These are phyloP conservation scores for Lithodes maja DNA, from an alignment of 2,888 invertebrate species.

Conservation along the genomic window DNA sequence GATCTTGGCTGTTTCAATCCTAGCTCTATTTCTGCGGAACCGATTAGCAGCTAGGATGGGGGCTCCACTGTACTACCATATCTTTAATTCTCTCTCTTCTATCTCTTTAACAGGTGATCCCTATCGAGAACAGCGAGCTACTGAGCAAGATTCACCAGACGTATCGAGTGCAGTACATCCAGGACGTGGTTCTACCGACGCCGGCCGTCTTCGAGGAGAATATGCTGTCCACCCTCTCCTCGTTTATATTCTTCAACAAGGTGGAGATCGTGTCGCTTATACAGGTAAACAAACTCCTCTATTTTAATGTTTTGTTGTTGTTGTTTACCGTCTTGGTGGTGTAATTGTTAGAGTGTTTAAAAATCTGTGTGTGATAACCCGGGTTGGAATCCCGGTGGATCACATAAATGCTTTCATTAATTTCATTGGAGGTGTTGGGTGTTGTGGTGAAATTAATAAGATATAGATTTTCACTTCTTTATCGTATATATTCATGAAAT, in stretches of 20 bases:
- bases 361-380: too few species aligned
- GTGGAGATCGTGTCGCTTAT: conserved; percentile 98
- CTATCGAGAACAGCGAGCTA: conserved; percentile 95
- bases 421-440: too few species aligned
- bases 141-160: conserved; percentile 99
- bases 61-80: too few species aligned
- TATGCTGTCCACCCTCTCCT: conserved; percentile 96
- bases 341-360: too few species aligned
- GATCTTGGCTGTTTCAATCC: too few species aligned
- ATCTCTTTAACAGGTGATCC: conserved; percentile 80
- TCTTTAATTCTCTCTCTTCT: too few species aligned
- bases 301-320: conserved; percentile 21
- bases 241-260: conserved; percentile 99
- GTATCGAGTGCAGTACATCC: conserved; percentile 95
- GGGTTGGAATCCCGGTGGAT: too few species aligned
- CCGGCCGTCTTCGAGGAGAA: conserved; percentile 99
- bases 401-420: too few species aligned
- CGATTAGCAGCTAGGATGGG: too few species aligned
- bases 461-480: conserved; percentile 23
- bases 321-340: too few species aligned
- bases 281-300: conserved; percentile 76
- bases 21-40: too few species aligned
- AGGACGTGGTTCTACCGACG: conserved; percentile 97
- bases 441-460: too few species aligned
- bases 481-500: background rate